Evolutionary conservation across 2,888 invertebrate species (phyloP).

Genomic region (Acleris literana): DNA sequence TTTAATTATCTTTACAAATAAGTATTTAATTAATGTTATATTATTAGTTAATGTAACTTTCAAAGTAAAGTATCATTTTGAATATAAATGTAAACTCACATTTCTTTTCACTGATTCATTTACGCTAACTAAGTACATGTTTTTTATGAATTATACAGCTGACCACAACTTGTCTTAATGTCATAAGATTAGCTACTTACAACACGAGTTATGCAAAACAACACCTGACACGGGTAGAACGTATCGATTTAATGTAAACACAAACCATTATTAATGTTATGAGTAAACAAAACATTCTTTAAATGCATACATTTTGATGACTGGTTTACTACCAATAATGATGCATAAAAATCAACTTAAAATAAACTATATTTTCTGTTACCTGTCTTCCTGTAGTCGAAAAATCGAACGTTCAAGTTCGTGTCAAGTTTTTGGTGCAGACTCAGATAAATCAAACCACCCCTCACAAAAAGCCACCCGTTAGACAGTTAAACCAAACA

Average conservation of each 20-base stretch:
- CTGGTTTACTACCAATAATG: background rate
- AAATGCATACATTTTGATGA: slow-evolving; percentile 9
- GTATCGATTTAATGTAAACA: slow-evolving; percentile 65
- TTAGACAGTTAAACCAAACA: no score
- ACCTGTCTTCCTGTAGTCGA: background rate
- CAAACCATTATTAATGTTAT: slow-evolving; percentile 42
- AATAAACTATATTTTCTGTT: background rate
- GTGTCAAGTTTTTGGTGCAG: no score
- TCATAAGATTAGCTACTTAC: slow-evolving; percentile 30
- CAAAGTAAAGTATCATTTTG: no score
- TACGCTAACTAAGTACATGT: background rate
- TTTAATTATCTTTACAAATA: no score
- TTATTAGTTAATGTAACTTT: no score
- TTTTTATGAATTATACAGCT: background rate
- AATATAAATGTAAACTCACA: no score
- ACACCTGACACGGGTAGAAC: slow-evolving; percentile 63
- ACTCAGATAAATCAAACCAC: no score
- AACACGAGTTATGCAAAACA: slow-evolving; percentile 54
- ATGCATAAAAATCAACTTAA: background rate
- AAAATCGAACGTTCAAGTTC: no score
- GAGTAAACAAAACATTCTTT: slow-evolving; percentile 36
- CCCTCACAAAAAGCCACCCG: no score
- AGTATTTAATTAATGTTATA: no score
- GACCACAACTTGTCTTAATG: slow-evolving; percentile 20
- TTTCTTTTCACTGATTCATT: background rate